Evolutionary conservation across 2,113 vertebrate species (phyloP), one percentile per base, ranked within the genome.

Genomic region (Calyptommatus sinebrachiatus): DNA sequence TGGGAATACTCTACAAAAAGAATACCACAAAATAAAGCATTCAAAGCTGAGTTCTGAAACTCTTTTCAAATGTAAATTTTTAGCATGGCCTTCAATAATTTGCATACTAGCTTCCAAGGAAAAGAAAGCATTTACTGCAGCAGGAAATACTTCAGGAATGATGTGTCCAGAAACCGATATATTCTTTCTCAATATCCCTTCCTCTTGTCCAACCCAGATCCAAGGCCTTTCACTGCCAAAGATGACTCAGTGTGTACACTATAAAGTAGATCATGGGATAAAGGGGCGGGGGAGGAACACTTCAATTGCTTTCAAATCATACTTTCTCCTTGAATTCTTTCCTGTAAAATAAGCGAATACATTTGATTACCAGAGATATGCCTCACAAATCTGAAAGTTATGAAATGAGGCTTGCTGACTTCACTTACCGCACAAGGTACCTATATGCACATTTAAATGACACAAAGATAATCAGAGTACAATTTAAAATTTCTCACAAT

Each of bases 131-230:
- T 77, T 11, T 67, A 50, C 62, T 50, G 48, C n/a, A 50, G 67
- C 62, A 53, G 62, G 63, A 77, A 77, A 67, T 77, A 67, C n/a
- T 50, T 77, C n/a, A 67, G 41, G 20, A 67, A 28, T 50, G 75
- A 67, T 29, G 62, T 67, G 63, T 75, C 31, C 73, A 75, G 14
- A 10, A 24, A 35, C 26, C 62, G 31, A 63, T 62, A n/a, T 45
- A 22, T 11, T 67, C 62, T 67, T 67, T 50, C 28, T 50, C 63
- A 77, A 77, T 41, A 67, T 75, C 73, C n/a, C 53, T 18, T 57
- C 35, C 35, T 5, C 46, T 76, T 76, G 48, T 76, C 24, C 41
- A 45, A 14, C 31, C 61, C 24, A 65, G 16, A n/a, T 67, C 45
- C 5, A 73, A 53, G 14, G 28, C 28, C 50, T 18, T 50, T 31